phyloP scores from a whole-genome alignment of 2,113 vertebrate genomes.

The Rostratula benghalensis region DNA sequence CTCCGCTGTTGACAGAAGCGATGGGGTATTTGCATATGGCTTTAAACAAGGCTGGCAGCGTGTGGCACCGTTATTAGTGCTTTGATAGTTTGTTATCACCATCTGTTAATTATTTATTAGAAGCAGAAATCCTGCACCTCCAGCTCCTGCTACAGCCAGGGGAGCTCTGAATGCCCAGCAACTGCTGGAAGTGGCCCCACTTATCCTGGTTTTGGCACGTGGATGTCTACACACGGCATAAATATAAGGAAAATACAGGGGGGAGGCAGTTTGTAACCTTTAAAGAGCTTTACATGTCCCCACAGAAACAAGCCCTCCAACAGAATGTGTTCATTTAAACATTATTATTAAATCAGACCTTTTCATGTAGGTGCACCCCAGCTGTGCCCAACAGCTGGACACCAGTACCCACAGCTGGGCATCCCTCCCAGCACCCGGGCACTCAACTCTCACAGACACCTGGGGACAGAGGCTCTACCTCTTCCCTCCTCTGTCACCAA shows the following conservation, averaged over 20 bases:
- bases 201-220: neutral
- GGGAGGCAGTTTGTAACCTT: neutral
- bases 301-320: neutral
- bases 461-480: fast-evolving
- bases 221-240: fast-evolving
- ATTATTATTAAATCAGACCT: too few species aligned
- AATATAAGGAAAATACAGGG: too few species aligned
- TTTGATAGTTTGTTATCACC: neutral
- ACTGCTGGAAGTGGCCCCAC: neutral
- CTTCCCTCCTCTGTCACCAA: too few species aligned
- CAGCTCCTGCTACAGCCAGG: neutral
- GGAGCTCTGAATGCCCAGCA: neutral
- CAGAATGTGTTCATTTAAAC: neutral
- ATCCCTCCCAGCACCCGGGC: fast-evolving
- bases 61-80: neutral
- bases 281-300: neutral
- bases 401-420: neutral
- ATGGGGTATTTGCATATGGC: neutral
- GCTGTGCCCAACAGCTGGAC: neutral
- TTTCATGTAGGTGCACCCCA: too few species aligned
- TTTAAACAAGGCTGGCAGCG: neutral
- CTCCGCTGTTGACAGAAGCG: conserved; percentile 27
- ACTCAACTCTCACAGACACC: fast-evolving
- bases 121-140: neutral
- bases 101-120: neutral